Base-by-base conservation (phyloP, 2,888 invertebrate species). In the Cryptosula pallasiana region DNA sequence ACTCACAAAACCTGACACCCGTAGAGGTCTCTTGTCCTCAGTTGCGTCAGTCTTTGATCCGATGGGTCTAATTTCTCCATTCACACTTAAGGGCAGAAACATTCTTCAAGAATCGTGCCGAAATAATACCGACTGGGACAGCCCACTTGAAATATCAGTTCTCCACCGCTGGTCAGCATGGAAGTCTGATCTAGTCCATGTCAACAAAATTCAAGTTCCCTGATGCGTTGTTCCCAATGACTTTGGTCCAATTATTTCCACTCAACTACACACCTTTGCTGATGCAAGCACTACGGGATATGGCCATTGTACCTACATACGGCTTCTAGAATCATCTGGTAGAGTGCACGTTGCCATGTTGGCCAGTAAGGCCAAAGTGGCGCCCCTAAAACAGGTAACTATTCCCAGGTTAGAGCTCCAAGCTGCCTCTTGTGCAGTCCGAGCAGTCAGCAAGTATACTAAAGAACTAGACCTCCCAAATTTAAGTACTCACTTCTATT, bases 11-110 rank as follows among this genome's bases (percentile, higher is more conserved):
- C 74, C 74, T 45, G 35, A 54, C n/a, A 76, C 75, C 1, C 73
- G 75, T 34, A 71, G 77, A 23, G 74, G 74, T 23, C 55, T 76
- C 0, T 71, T 77, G n/a, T 76, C 76, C 9, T 71, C 73, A 13
- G 71, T 77, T 20, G 57, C 72, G 13, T 54, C 76, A 20, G 63
- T 77, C 20, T 76, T 73, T 58, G 76, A 77, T 69, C 77, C 77
- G 0, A 32, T 77, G 0, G 77, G 76, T 55, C 73, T 77, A n/a
- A 27, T 75, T 0, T 73, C 74, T 27, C 76, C 77, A 1, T 58
- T 75, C 35, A 70, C 72, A 0, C 71, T 77, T 3, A 23, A 27
- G 16, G 76, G 75, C 20, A 76, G 72, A 55, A 55, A 27, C 20
- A 27, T 32, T 35, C 34, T 72, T 13, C 54, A 76, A 34, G 58